Evolutionary conservation across 2,888 invertebrate genomes (phyloP), one percentile per base, ranked within the genome.

Genomic region (Hypolimnas misippus): DNA sequence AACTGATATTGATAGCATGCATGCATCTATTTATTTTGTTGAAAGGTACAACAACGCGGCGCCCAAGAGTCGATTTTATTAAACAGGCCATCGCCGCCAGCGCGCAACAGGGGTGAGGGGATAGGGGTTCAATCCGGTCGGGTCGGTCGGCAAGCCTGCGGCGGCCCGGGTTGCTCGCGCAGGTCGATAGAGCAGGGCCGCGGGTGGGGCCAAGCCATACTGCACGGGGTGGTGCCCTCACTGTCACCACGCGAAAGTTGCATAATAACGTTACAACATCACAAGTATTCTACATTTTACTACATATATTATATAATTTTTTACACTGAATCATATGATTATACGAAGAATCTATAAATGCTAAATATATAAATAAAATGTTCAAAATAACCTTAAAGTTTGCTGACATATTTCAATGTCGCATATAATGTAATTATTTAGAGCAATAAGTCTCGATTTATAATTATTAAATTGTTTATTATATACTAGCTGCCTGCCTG

Each of bases 181-280:
- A 89, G 90, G 90, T 91, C 91, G 92, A 89, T 87, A 90, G 83
- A 87, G 84, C 84, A 78, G 84, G 80, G 79, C 79, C 73, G 87
- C 82, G 88, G 88, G 88, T 86, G 83, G 87, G 80, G 83, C 77
- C 79, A 80, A 79, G 79, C 72, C 79, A 79, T 80, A 81, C 77
- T 78, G 81, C 81, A 82, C 81, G 79, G 84, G 84, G 92, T 82
- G 92, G 86, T 82, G 81, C 92, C 79, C 89, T 89, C 84, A 87
- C 88, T 78, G 89, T 92, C 86, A 89, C 90, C 81, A 91, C 78
- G 77, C 75, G 70, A 68, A 70, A 71, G 72, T 78, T 80, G 77
- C 76, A 77, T 79, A 77, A 78, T 74, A 76, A 74, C 69, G 67
- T 74, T 76, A 74, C 71, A 71, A 70, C 72, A 72, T 70, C 70